Percentiles rank a stretch among this genome's conserved stretches.
Conservation (phyloP, 2,888 invertebrate genomes). For the Thera obeliscata region DNA sequence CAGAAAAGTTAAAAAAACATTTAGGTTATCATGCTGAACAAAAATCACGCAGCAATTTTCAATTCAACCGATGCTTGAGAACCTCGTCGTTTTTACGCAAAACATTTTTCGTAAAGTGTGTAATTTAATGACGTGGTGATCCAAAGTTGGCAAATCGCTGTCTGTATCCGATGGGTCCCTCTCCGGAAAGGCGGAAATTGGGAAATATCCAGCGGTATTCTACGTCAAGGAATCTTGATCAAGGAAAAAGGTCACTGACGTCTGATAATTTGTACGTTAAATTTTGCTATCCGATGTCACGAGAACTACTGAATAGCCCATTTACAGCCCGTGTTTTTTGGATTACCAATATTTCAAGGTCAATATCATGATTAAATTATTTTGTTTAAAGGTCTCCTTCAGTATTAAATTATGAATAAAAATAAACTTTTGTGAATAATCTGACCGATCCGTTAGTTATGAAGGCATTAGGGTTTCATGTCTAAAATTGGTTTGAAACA, state of each 20-base stretch:
- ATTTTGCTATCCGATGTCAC: constrained; percentile 8
- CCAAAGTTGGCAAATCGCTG: constrained; percentile 71
- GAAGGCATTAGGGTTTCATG: constrained; percentile 25
- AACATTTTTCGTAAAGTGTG: constrained; percentile 35
- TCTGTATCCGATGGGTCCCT: constrained; percentile 63
- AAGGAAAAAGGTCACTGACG: constrained; percentile 42
- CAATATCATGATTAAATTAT: not conserved
- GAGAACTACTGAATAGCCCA: not conserved
- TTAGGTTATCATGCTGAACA: not conserved
- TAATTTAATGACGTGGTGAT: constrained; percentile 51
- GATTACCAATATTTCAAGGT: not conserved
- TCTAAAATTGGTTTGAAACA: constrained; percentile 41
- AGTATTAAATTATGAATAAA: constrained; percentile 7
- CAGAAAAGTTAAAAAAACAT: too few relatives aligned
- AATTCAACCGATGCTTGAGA: not conserved
- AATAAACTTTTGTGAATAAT: constrained; percentile 15
- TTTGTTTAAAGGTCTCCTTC: not conserved
- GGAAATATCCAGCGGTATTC: constrained; percentile 58
- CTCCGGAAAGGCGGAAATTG: constrained; percentile 71
- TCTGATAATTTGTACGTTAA: constrained; percentile 36
- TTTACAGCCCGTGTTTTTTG: not conserved
- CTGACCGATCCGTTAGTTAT: constrained; percentile 19
- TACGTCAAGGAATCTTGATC: constrained; percentile 49
- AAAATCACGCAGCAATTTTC: not conserved
- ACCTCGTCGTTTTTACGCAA: constrained; percentile 2